phyloP scores from a whole-genome alignment of 2,113 vertebrate species.

The Naja naja region DNA sequence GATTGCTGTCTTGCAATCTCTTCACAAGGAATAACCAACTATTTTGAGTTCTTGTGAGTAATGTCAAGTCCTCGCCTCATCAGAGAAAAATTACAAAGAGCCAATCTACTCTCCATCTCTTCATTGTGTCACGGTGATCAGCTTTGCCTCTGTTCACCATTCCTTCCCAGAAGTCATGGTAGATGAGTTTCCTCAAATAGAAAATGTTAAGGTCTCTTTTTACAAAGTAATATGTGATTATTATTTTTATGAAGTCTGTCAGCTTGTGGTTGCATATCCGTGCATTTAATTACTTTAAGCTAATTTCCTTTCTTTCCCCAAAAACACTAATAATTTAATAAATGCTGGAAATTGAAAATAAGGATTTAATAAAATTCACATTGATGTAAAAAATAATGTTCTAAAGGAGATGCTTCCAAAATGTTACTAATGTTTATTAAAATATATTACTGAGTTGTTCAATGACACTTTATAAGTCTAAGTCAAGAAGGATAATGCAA shows the following conservation, averaged over 20 bases:
- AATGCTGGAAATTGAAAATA: slow-evolving; percentile 32
- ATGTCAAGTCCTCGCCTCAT: neutral
- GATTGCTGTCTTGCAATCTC: neutral
- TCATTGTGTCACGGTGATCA: neutral
- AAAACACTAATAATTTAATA: slow-evolving; percentile 27
- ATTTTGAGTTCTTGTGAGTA: neutral
- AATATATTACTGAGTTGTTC: neutral
- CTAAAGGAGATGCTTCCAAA: neutral
- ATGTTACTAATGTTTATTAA: neutral
- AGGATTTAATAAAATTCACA: neutral
- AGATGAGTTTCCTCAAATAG: slow-evolving; percentile 29
- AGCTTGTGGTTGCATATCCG: slow-evolving; percentile 47
- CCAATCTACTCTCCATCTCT: neutral
- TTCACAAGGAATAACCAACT: neutral
- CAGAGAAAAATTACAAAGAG: neutral
- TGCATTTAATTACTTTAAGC: slow-evolving; percentile 37
- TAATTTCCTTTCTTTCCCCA: slow-evolving; percentile 25
- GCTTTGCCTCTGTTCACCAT: neutral
- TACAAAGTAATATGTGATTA: slow-evolving; percentile 31
- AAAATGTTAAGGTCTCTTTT: slow-evolving; percentile 60
- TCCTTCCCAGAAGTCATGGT: neutral
- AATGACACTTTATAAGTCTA: neutral
- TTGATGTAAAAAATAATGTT: accelerated
- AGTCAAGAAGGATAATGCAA: neutral
- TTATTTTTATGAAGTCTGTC: slow-evolving; percentile 42